Evolutionary conservation across 2,888 invertebrate species (phyloP).

Genomic region (Omphaloscelis lunosa): DNA sequence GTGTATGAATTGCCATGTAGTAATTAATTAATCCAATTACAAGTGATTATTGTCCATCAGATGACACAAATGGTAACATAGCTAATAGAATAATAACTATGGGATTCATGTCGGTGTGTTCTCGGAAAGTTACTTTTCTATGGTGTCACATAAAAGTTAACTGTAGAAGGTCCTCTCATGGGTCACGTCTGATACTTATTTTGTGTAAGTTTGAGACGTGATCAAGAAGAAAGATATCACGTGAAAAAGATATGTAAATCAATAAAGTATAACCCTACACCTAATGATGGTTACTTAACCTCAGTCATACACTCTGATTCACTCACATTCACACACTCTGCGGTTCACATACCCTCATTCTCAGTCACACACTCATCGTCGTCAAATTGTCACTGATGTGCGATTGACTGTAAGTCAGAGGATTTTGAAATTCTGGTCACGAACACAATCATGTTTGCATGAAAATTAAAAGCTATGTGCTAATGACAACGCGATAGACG

Average conservation of each 20-base stretch:
- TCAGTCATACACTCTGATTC: too few species aligned
- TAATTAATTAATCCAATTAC: conserved; percentile 43
- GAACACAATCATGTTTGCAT: neutral
- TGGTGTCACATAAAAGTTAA: neutral
- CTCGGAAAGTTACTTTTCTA: conserved; percentile 36
- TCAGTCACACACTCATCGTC: too few species aligned
- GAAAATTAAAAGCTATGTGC: neutral
- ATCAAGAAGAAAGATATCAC: neutral
- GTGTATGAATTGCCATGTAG: neutral
- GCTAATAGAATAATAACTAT: conserved; percentile 25
- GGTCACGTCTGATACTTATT: neutral
- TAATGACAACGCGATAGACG: too few species aligned
- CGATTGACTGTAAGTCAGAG: too few species aligned
- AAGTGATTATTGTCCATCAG: conserved; percentile 11
- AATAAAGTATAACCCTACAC: too few species aligned
- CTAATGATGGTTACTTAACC: too few species aligned
- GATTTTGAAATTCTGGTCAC: neutral
- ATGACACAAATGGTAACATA: conserved; percentile 15
- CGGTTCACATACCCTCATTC: too few species aligned
- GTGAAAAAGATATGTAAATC: neutral
- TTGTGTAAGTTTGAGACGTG: neutral
- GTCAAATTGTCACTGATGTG: too few species aligned
- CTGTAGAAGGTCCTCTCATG: conserved; percentile 7
- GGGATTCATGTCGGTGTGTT: conserved; percentile 18
- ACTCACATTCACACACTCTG: too few species aligned